Evolutionary conservation across 37 sponge, comb jelly and placozoan species (phyloP).

Genomic region (Spongilla lacustris): DNA sequence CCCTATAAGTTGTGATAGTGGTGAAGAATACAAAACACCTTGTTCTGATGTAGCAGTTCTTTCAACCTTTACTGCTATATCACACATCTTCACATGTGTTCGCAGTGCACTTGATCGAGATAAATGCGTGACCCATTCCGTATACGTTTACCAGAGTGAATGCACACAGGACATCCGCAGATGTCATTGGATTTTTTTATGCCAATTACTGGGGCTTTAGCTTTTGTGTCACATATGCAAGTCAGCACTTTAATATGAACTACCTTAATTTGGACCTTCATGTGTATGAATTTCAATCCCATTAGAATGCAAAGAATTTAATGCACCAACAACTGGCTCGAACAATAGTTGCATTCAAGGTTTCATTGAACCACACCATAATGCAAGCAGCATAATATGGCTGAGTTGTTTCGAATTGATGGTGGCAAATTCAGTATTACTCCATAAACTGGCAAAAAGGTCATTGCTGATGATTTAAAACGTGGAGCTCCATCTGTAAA

Average conservation of each 20-base stretch:
- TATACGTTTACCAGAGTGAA: conserved; percentile 11
- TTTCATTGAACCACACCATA: conserved; percentile 9
- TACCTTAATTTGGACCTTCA: not conserved
- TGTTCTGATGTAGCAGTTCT: not conserved
- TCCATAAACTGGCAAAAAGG: conserved; percentile 7
- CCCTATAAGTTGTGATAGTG: too few species aligned
- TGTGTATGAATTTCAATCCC: not conserved
- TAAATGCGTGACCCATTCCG: not conserved
- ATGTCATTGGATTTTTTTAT: conserved; percentile 2
- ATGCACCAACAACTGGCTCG: not conserved
- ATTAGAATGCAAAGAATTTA: not conserved
- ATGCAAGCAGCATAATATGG: not conserved
- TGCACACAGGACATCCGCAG: conserved; percentile 20
- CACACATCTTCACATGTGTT: not conserved
- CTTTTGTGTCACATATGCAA: not conserved
- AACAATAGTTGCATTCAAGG: not conserved
- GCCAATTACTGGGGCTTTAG: conserved; percentile 7
- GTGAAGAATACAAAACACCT: not conserved
- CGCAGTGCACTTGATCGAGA: not conserved
- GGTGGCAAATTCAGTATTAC: conserved; percentile 9
- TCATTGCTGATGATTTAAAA: conserved; percentile 15
- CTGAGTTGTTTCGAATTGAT: not conserved
- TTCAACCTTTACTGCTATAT: not conserved
- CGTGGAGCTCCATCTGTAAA: conserved; percentile 6
- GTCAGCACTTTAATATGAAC: not conserved